These are phyloP conservation scores for Sebastes hopkinsi DNA, from an alignment of 2,797 vertebrate species.

Conservation along the genomic window DNA sequence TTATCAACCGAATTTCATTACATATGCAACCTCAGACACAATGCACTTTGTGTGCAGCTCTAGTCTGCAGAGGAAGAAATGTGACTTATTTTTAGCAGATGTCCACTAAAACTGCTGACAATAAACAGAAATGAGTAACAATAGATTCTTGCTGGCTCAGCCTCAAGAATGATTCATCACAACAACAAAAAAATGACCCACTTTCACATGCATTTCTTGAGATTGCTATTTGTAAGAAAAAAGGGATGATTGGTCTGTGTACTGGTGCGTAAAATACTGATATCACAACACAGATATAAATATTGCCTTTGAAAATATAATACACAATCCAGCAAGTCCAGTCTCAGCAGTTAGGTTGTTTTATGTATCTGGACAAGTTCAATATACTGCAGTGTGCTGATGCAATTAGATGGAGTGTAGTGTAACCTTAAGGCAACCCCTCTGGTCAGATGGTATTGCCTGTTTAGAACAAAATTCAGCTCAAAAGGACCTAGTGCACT, in stretches of 20 bases:
- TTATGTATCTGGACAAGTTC: constrained; percentile 54
- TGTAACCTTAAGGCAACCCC: constrained; percentile 63
- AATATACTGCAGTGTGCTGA: constrained; percentile 63
- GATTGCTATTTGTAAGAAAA: constrained; percentile 12
- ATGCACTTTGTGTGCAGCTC: constrained; percentile 8
- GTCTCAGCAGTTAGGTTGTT: constrained; percentile 32
- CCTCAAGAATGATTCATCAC: constrained; percentile 57
- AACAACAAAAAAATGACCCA: constrained; percentile 35
- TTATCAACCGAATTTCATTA: constrained; percentile 32
- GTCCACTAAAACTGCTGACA: constrained; percentile 50
- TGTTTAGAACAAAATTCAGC: constrained; percentile 30
- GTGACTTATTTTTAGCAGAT: constrained; percentile 44
- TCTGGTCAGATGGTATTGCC: constrained; percentile 41
- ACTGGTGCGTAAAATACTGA: constrained; percentile 19
- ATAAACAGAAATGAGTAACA: constrained; percentile 47
- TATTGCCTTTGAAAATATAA: constrained; percentile 39
- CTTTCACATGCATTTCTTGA: constrained; percentile 34
- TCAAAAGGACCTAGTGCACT: constrained; percentile 14
- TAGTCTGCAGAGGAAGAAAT: constrained; percentile 10
- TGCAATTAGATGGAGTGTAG: constrained; percentile 65
- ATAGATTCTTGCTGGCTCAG: constrained; percentile 37
- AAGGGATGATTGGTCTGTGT: constrained; percentile 1
- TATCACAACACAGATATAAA: constrained; percentile 35
- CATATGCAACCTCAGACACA: constrained; percentile 19
- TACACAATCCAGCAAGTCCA: constrained; percentile 15